These are phyloP conservation scores for Varanus salvator DNA, from an alignment of 2,113 vertebrate genomes.

Conservation along the genomic window DNA sequence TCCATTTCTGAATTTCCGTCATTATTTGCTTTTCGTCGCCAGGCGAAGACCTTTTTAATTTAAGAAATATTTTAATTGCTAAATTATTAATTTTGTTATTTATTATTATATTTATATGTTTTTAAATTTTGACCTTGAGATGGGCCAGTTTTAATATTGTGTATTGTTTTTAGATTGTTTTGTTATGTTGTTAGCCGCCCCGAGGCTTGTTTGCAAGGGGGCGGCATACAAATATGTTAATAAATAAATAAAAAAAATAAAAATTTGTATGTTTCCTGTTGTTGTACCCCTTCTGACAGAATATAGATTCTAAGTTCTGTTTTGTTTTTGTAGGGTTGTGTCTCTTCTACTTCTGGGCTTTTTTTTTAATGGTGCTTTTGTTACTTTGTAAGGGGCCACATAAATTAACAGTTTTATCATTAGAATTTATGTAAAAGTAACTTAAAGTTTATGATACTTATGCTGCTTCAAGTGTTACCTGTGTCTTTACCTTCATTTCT, in stretches of 20 bases:
- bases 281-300: background rate
- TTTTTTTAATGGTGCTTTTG: background rate
- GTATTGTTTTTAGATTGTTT: too few relatives aligned
- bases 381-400: background rate
- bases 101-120: too few relatives aligned
- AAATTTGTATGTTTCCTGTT: background rate
- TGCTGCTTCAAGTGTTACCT: background rate
- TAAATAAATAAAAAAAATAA: too few relatives aligned
- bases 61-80: too few relatives aligned
- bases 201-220: too few relatives aligned
- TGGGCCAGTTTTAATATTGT: too few relatives aligned
- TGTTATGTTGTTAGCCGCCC: too few relatives aligned
- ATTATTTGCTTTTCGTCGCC: too few relatives aligned
- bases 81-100: too few relatives aligned
- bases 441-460: background rate
- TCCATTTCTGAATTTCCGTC: background rate
- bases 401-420: conserved; percentile 14
- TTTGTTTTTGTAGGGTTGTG: background rate
- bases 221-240: too few relatives aligned
- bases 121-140: too few relatives aligned
- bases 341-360: background rate
- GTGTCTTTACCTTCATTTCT: background rate
- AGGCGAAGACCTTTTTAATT: too few relatives aligned
- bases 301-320: background rate
- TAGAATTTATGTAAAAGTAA: background rate